phyloP scores from a whole-genome alignment of 2,888 invertebrate species.

The Bedellia somnulentella region DNA sequence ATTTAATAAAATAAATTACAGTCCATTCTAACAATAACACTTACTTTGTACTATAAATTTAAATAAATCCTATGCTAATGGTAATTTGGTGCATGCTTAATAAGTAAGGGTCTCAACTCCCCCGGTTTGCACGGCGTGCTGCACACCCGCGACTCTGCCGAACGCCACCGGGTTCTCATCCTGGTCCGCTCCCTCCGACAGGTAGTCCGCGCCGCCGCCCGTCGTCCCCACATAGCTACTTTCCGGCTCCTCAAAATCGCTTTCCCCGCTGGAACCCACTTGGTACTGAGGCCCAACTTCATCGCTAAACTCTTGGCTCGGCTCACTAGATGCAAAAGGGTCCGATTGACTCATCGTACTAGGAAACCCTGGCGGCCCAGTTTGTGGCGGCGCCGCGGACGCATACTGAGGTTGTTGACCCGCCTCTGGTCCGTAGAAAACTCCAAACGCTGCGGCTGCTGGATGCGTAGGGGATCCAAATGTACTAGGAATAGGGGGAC shows the following conservation, averaged over 20 bases:
- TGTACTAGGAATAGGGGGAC: constrained; percentile 18
- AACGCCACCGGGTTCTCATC: constrained; percentile 31
- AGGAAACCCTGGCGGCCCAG: not conserved
- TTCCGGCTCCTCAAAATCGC: constrained; percentile 17
- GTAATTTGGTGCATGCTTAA: constrained; percentile 13
- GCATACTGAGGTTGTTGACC: not conserved
- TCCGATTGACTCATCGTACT: constrained; percentile 14
- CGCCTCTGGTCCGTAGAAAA: not conserved
- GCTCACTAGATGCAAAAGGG: constrained; percentile 20
- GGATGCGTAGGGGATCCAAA: constrained; percentile 25
- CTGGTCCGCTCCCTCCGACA: constrained; percentile 16
- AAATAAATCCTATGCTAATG: too few species aligned
- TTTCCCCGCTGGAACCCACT: constrained; percentile 18
- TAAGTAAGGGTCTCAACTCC: constrained; percentile 34
- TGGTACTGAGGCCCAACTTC: constrained; percentile 19
- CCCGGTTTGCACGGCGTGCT: constrained; percentile 33
- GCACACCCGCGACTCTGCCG: constrained; percentile 38
- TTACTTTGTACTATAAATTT: too few species aligned
- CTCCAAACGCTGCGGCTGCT: constrained; percentile 13
- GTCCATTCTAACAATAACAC: too few species aligned
- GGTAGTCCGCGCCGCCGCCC: constrained; percentile 17
- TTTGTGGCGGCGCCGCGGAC: too few species aligned
- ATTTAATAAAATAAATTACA: too few species aligned
- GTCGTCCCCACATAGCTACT: constrained; percentile 23
- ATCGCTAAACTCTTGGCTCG: constrained; percentile 15